These are phyloP conservation scores for Lordiphosa mommai DNA, from an alignment of 1,140 invertebrate genomes.

Conservation along the genomic window DNA sequence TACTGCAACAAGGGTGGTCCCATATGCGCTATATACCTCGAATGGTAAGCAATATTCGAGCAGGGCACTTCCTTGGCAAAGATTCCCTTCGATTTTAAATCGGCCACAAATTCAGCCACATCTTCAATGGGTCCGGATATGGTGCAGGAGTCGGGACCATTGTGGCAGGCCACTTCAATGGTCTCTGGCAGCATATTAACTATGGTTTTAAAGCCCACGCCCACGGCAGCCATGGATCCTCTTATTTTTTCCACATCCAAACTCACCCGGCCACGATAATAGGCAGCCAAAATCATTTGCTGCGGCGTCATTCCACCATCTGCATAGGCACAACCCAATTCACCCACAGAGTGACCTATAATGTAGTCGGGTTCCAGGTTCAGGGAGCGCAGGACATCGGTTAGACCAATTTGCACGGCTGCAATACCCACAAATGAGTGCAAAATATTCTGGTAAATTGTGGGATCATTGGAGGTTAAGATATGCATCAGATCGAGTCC, in stretches of 20 bases:
- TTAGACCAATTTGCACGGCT: constrained; percentile 91
- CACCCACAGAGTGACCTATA: constrained; percentile 93
- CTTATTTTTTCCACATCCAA: constrained; percentile 87
- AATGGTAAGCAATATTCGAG: constrained; percentile 92
- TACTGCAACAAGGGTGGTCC: constrained; percentile 87
- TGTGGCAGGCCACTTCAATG: constrained; percentile 93
- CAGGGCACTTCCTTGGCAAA: constrained; percentile 92
- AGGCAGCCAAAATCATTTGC: constrained; percentile 90
- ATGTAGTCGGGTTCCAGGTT: constrained; percentile 90
- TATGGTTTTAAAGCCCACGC: constrained; percentile 83
- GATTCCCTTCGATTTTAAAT: constrained; percentile 86
- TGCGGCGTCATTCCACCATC: constrained; percentile 91
- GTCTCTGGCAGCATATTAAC: constrained; percentile 83
- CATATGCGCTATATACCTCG: constrained; percentile 87
- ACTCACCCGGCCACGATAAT: constrained; percentile 91
- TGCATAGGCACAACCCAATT: constrained; percentile 93
- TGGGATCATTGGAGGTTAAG: constrained; percentile 87
- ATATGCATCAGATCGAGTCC: constrained; percentile 90
- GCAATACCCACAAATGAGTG: constrained; percentile 96
- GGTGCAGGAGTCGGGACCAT: constrained; percentile 90
- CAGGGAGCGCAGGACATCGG: constrained; percentile 86
- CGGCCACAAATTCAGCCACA: constrained; percentile 85
- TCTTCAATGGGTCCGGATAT: constrained; percentile 90
- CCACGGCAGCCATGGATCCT: constrained; percentile 93
- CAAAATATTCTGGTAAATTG: constrained; percentile 89